Evolutionary conservation across 1,140 invertebrate species (phyloP).

Genomic region (Laupala kohalensis): DNA sequence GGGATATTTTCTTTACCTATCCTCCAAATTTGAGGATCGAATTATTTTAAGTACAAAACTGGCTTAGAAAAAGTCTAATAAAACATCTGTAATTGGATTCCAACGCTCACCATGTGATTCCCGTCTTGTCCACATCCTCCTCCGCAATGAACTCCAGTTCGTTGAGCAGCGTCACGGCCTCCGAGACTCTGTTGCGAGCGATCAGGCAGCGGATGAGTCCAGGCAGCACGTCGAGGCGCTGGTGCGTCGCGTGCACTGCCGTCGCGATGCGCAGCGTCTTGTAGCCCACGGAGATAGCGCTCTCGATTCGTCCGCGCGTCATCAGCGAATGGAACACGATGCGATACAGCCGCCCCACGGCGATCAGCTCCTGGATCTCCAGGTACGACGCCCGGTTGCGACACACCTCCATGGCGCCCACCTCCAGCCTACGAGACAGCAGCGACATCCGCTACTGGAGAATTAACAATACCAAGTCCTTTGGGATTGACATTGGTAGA

Average conservation of each 20-base stretch:
- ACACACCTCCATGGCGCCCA: slow-evolving; percentile 22
- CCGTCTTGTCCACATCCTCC: slow-evolving; percentile 31
- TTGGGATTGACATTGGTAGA: too few relatives aligned
- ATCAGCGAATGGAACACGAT: slow-evolving; percentile 33
- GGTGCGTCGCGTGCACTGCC: slow-evolving; percentile 23
- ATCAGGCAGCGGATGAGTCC: slow-evolving; percentile 23
- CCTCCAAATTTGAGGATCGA: too few relatives aligned
- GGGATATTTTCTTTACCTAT: too few relatives aligned
- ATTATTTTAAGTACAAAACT: too few relatives aligned
- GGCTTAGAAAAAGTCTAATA: too few relatives aligned
- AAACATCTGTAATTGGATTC: too few relatives aligned
- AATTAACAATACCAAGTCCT: too few relatives aligned
- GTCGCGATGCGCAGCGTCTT: slow-evolving; percentile 26
- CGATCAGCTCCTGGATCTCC: slow-evolving; percentile 31
- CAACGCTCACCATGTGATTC: slow-evolving; percentile 29
- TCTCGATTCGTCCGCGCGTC: slow-evolving; percentile 26
- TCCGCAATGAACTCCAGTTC: slow-evolving; percentile 24
- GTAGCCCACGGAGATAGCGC: slow-evolving; percentile 29
- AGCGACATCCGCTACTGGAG: too few relatives aligned
- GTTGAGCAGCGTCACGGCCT: slow-evolving; percentile 2
- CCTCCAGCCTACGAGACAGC: neutral
- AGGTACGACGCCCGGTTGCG: slow-evolving; percentile 24
- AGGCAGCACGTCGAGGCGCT: slow-evolving; percentile 28
- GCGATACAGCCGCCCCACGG: slow-evolving; percentile 31
- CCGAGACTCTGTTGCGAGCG: neutral